These are phyloP conservation scores for Erebia epiphron DNA, from an alignment of 2,888 invertebrate species.

Conservation along the genomic window DNA sequence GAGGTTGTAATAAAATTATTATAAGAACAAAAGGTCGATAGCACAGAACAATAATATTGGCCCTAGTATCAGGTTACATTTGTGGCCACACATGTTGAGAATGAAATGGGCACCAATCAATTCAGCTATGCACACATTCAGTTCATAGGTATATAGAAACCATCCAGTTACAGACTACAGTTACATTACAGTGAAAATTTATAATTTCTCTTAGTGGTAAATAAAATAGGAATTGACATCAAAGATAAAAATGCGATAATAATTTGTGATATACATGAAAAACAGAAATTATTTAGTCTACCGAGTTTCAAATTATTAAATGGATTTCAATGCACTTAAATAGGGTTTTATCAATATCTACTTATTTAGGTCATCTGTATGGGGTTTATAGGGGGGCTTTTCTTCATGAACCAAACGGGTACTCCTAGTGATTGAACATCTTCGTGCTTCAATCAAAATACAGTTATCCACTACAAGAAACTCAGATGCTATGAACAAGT, in stretches of 20 bases:
- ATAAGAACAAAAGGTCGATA: conserved; percentile 12
- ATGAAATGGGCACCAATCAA: conserved; percentile 17
- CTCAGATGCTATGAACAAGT: neutral
- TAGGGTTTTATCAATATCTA: no score
- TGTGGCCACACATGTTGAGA: conserved; percentile 24
- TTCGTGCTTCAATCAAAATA: no score
- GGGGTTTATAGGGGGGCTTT: no score
- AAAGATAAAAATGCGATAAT: neutral
- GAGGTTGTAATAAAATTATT: neutral
- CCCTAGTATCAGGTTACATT: conserved; percentile 8
- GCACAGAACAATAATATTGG: conserved; percentile 16
- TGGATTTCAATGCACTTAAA: no score
- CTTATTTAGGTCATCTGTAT: no score
- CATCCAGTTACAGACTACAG: neutral
- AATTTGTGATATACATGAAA: no score
- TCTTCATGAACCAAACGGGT: no score
- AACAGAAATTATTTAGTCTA: no score
- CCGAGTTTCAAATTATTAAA: no score
- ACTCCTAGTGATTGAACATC: no score
- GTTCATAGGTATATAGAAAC: neutral
- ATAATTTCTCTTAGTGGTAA: neutral
- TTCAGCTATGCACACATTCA: neutral
- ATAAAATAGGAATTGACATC: neutral
- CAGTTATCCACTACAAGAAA: neutral
- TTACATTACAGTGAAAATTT: neutral